Evolutionary conservation across 2,888 invertebrate genomes (phyloP), one percentile per base, ranked within the genome.

Genomic region (Leptopilina drosophilae): DNA sequence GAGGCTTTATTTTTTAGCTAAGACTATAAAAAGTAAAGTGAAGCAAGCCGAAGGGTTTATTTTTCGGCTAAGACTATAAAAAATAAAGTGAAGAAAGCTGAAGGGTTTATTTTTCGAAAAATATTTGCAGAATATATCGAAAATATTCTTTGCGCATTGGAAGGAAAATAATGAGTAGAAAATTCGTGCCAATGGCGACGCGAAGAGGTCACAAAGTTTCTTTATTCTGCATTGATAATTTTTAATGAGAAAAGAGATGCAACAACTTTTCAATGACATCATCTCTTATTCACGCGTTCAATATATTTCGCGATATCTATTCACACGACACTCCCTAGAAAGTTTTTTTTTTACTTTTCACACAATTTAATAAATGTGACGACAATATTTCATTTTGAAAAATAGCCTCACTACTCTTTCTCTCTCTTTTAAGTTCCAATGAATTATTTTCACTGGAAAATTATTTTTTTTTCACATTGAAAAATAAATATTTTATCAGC

Each of bases 251-350:
- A 82, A 88, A 88, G 87, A 88, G 87, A 86, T 88, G 88, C 86
- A 88, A 88, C 83, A 81, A 84, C 85, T 82, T 76, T 76, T 53
- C 81, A 75, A 87, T 90, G 89, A 89, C 87, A 87, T 90, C 89
- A 90, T 82, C 84, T 84, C 80, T 87, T 86, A 88, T 88, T 89
- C 87, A 87, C 86, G 88, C 87, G 84, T 85, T 80, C 79, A 56
- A 78, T 76, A 81, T 78, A 64, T 73, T 84, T 77, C 79, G 76
- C 77, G 49, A 42, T 14, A 20, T 69, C 20, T 69, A 73, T 56
- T 82, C 77, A 73, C 77, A 81, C 79, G 87, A 87, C 89, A 88
- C 89, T 88, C 89, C 89, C 87, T 88, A 88, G 88, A 89, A 89
- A 89, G 87, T 87, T 85, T 85, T 76, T 84, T 67, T 20, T 20